A percentile compares a stretch with the other conserved stretches of the same genome.
These are phyloP conservation scores for Sclerodermus sp. DNA, from an alignment of 2,888 invertebrate genomes.

Conservation along the genomic window DNA sequence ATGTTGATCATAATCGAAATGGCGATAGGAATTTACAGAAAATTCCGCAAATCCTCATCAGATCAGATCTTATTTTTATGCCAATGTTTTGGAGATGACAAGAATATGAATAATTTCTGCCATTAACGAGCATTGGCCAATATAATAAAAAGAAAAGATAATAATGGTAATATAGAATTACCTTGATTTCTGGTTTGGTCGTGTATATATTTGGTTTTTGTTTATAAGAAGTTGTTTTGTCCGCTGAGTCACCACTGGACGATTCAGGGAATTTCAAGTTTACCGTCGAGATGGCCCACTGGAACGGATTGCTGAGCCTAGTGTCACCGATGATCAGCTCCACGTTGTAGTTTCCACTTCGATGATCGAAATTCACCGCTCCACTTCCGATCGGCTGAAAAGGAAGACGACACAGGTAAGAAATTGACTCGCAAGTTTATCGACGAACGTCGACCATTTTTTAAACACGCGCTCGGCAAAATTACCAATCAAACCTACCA, in stretches of 20 bases:
- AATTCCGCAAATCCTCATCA: not conserved
- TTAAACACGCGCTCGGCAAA: too few species aligned
- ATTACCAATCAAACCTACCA: slow-evolving; percentile 64
- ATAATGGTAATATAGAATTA: slow-evolving; percentile 34
- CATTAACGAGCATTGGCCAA: slow-evolving; percentile 53
- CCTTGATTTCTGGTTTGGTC: slow-evolving; percentile 66
- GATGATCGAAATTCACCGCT: slow-evolving; percentile 75
- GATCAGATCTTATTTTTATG: slow-evolving; percentile 31
- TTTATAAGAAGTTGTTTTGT: slow-evolving; percentile 41
- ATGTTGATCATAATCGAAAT: too few species aligned
- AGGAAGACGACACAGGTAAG: too few species aligned
- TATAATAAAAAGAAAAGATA: not conserved
- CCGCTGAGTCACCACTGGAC: slow-evolving; percentile 34
- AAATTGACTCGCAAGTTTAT: slow-evolving; percentile 3
- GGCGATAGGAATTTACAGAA: too few species aligned
- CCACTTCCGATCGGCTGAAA: slow-evolving; percentile 75
- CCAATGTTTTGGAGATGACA: slow-evolving; percentile 55
- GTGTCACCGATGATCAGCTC: slow-evolving; percentile 90
- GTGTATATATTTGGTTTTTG: slow-evolving; percentile 53
- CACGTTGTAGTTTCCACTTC: slow-evolving; percentile 78
- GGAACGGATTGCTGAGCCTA: slow-evolving; percentile 83
- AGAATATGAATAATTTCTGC: slow-evolving; percentile 31
- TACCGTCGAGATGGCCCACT: slow-evolving; percentile 82
- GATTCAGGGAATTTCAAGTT: slow-evolving; percentile 68
- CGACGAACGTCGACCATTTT: too few species aligned